Evolutionary conservation across 2,888 invertebrate genomes (phyloP).

Genomic region (Nemurella pictetii): DNA sequence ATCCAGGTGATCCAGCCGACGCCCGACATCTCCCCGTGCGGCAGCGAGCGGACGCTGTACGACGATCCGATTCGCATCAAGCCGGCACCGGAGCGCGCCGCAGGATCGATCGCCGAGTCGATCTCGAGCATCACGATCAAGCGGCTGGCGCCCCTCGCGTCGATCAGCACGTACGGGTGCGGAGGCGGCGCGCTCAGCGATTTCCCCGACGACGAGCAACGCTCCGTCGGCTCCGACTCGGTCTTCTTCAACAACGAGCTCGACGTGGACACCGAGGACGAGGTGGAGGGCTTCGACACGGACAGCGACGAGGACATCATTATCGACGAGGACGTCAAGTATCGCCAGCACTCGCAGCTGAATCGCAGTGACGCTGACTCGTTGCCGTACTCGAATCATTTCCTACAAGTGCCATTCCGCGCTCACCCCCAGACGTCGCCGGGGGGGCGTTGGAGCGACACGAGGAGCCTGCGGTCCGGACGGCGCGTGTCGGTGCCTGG

Average conservation of each 20-base stretch:
- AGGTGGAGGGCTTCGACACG: constrained; percentile 81
- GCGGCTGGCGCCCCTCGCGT: constrained; percentile 75
- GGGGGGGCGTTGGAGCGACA: constrained; percentile 1
- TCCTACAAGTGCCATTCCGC: constrained; percentile 28
- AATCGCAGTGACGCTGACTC: not conserved
- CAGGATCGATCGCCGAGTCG: constrained; percentile 10
- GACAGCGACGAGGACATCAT: constrained; percentile 63
- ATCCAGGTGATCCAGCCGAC: constrained; percentile 76
- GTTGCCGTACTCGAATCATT: constrained; percentile 26
- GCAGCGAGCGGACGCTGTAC: constrained; percentile 65
- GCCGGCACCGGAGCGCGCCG: constrained; percentile 35
- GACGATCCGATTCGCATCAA: constrained; percentile 44
- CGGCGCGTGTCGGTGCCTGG: constrained; percentile 37
- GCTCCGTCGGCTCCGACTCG: constrained; percentile 71
- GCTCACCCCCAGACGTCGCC: constrained; percentile 11
- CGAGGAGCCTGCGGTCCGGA: constrained; percentile 43
- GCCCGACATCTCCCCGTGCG: constrained; percentile 81
- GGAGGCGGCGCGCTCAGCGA: constrained; percentile 51
- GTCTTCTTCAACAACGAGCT: constrained; percentile 72
- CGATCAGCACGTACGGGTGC: constrained; percentile 77
- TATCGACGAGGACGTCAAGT: constrained; percentile 1
- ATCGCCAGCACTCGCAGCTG: constrained; percentile 21
- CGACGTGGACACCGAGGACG: constrained; percentile 76
- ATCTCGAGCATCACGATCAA: constrained; percentile 39
- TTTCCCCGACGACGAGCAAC: constrained; percentile 68